These are phyloP conservation scores for Actenoides lindsayi DNA, from an alignment of 2,113 vertebrate genomes.

Conservation along the genomic window DNA sequence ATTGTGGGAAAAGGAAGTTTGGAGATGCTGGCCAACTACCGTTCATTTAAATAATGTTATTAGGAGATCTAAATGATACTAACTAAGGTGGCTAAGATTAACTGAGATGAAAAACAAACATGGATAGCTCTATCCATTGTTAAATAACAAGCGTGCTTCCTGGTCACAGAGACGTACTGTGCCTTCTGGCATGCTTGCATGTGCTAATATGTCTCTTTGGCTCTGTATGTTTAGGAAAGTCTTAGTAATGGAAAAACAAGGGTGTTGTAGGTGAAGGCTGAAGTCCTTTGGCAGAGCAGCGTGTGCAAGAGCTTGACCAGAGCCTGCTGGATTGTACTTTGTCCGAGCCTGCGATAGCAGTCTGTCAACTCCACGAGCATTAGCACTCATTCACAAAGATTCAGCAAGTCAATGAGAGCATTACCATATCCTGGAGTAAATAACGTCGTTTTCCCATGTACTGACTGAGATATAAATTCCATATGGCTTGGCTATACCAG, in stretches of 20 bases:
- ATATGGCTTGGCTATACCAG: not conserved
- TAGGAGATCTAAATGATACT: not conserved
- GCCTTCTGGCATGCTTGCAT: constrained; percentile 19
- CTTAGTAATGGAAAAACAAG: constrained; percentile 61
- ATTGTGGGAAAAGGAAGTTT: constrained; percentile 14
- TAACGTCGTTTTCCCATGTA: not conserved
- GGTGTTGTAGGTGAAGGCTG: constrained; percentile 49
- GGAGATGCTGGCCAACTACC: not conserved
- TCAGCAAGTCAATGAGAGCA: constrained; percentile 10
- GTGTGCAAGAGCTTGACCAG: constrained; percentile 55
- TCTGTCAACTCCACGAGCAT: not conserved
- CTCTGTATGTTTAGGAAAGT: constrained; percentile 7
- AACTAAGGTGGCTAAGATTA: not conserved
- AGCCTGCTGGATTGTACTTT: not conserved
- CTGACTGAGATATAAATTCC: not conserved
- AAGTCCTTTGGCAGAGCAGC: constrained; percentile 52
- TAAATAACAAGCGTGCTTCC: not conserved
- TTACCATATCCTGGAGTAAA: not conserved
- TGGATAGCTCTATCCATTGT: not conserved
- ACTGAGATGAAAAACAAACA: not conserved
- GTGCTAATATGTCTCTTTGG: constrained; percentile 32
- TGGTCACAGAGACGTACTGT: constrained; percentile 1
- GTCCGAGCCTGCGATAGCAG: not conserved
- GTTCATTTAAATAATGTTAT: not conserved
- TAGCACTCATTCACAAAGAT: constrained; percentile 35